Evolutionary conservation across 2,797 vertebrate species (phyloP), one percentile per base, ranked within the genome.

Genomic region (Etheostoma nigrum): DNA sequence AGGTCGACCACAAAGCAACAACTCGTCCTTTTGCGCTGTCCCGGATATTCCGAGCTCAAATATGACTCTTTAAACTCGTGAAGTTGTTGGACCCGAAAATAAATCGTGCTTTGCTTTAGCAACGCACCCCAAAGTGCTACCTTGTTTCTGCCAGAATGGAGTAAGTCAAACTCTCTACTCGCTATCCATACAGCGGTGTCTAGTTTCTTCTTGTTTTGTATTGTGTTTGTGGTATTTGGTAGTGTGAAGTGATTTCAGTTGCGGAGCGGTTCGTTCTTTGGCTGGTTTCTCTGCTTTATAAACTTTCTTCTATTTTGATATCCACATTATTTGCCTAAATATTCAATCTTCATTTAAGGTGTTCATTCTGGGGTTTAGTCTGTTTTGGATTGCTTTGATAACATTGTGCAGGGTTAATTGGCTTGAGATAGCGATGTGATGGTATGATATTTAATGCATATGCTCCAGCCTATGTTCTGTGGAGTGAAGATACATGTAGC

Each of bases 31-130:
- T 72, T 61, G 74, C 74, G 60, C 86, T 77, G 85, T 75, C 82
- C 85, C 63, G 92, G 93, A 91, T 92, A 88, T 85, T 86, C 89
- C 82, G 91, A 88, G 92, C 91, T 79, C 9, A 86, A 91, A 79
- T 6, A 96, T 96, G 95, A 93, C 94, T 95, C 92, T 96, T 81
- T 96, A 83, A 91, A 91, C 75, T 85, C 66, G 51, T 67, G 18
- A 71, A 77, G 77, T 86, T 74, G 78, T 85, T 70, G 90, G 86
- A 92, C 90, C 86, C 65, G 54, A 79, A 79, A 81, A 91, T 79
- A 93, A 91, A 64, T 73, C 91, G 95, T 96, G 95, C 95, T 92
- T 96, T 96, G 95, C 95, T 92, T 88, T 81, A 69, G 95, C 95
- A 96, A 95, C 95, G 95, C 95, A 96, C 95, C 93, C 89, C 74